phyloP scores from a whole-genome alignment of 64 coral and sea anemone genomes.

The Pocillopora damicornis region DNA sequence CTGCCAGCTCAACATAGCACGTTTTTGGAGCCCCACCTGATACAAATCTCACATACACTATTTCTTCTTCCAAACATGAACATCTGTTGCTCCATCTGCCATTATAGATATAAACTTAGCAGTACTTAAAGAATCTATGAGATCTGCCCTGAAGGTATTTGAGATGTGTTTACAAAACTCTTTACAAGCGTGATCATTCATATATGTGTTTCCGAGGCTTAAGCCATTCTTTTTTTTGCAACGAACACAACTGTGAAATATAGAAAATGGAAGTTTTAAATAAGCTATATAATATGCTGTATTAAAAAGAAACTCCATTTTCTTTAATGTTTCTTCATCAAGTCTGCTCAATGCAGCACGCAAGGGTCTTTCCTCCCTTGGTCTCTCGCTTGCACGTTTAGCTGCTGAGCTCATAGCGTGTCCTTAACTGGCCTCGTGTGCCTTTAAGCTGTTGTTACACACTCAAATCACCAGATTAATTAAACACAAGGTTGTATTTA shows the following conservation, averaged over 20 bases:
- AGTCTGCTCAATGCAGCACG: conserved; percentile 41
- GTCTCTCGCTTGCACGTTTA: conserved; percentile 50
- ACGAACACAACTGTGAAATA: conserved; percentile 49
- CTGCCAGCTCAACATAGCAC: too few relatives aligned
- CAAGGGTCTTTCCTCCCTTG: conserved; percentile 55
- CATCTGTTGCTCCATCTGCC: too few relatives aligned
- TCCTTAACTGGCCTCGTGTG: too few relatives aligned
- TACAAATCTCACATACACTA: conserved; percentile 28
- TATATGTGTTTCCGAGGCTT: conserved; percentile 55
- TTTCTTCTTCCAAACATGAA: conserved; percentile 46
- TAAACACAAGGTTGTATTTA: too few relatives aligned
- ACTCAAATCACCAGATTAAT: too few relatives aligned
- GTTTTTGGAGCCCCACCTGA: too few relatives aligned
- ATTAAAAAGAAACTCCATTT: too few relatives aligned
- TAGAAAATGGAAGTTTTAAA: conserved; percentile 66
- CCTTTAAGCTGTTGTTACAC: too few relatives aligned
- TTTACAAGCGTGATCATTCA: conserved; percentile 52
- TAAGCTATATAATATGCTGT: conserved; percentile 37
- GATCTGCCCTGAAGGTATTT: too few relatives aligned
- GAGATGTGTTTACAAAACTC: conserved; percentile 53
- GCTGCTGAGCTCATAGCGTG: conserved; percentile 30
- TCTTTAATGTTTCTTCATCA: too few relatives aligned
- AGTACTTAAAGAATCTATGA: too few relatives aligned
- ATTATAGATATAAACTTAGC: too few relatives aligned
- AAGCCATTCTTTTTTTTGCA: conserved; percentile 34